phyloP scores from a whole-genome alignment of 1,140 invertebrate genomes.

The Pseudomyrmex flavicornis region DNA sequence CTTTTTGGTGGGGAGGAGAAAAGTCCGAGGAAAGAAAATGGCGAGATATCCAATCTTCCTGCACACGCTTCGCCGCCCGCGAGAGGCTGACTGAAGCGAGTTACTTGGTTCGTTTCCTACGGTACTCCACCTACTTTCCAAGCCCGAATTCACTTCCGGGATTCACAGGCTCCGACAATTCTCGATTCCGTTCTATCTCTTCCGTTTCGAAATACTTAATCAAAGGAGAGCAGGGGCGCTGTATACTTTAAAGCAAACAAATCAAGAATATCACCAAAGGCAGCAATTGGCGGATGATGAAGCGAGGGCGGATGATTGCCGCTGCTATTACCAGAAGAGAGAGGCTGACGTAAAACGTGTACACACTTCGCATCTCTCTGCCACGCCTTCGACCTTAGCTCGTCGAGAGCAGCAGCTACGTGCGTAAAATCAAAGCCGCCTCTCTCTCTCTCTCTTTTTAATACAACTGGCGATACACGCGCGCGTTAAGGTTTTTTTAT shows the following conservation, averaged over 20 bases:
- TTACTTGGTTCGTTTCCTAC: slow-evolving; percentile 36
- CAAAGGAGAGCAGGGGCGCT: slow-evolving; percentile 45
- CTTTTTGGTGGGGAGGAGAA: too few species aligned
- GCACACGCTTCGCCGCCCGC: background rate
- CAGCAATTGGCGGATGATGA: slow-evolving; percentile 41
- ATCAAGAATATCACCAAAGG: slow-evolving; percentile 13
- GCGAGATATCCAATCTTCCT: slow-evolving; percentile 57
- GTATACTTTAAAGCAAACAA: background rate
- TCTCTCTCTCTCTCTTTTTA: background rate
- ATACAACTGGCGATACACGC: background rate
- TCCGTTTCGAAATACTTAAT: slow-evolving; percentile 62
- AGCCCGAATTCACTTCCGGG: slow-evolving; percentile 52
- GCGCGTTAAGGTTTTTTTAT: background rate
- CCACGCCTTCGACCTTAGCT: background rate
- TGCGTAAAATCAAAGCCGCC: slow-evolving; percentile 36
- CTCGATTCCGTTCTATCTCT: slow-evolving; percentile 23
- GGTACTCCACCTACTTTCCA: slow-evolving; percentile 14
- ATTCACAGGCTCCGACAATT: slow-evolving; percentile 44
- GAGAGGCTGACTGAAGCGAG: slow-evolving; percentile 40
- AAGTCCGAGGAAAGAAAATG: slow-evolving; percentile 13
- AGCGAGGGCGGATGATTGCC: background rate
- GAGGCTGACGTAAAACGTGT: background rate
- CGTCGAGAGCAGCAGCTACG: background rate
- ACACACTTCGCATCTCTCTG: background rate
- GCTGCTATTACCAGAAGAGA: slow-evolving; percentile 9